These are phyloP conservation scores for Ochropacha duplaris DNA, from an alignment of 2,888 invertebrate species.

Conservation along the genomic window DNA sequence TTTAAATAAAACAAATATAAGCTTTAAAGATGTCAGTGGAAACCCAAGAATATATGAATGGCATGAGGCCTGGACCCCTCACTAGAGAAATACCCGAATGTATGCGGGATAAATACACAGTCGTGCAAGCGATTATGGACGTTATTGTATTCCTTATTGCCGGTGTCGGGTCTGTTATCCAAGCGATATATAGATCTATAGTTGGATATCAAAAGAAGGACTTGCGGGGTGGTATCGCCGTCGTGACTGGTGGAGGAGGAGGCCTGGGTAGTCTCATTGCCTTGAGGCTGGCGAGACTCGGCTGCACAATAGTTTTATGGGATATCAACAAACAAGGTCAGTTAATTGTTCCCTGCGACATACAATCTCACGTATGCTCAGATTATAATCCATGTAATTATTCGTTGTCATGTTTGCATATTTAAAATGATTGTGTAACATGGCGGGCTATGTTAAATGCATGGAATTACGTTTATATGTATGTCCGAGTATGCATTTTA, in stretches of 20 bases:
- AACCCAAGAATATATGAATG: constrained; percentile 71
- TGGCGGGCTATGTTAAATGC: not conserved
- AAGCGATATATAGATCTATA: constrained; percentile 83
- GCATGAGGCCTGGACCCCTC: constrained; percentile 69
- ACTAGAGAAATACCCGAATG: constrained; percentile 77
- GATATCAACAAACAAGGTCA: constrained; percentile 93
- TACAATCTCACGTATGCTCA: constrained; percentile 25
- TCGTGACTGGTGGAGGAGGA: constrained; percentile 95
- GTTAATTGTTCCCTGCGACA: constrained; percentile 33
- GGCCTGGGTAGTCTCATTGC: constrained; percentile 92
- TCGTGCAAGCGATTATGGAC: constrained; percentile 82
- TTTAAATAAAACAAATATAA: constrained; percentile 15
- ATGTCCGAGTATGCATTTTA: not conserved
- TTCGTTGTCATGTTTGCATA: constrained; percentile 21
- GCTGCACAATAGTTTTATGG: constrained; percentile 93
- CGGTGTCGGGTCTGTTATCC: constrained; percentile 73
- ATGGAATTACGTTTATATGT: not conserved
- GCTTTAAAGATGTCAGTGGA: constrained; percentile 56
- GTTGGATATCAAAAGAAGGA: constrained; percentile 86
- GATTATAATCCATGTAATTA: constrained; percentile 23
- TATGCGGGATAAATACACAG: constrained; percentile 75
- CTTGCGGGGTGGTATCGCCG: constrained; percentile 88
- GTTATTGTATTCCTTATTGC: constrained; percentile 80
- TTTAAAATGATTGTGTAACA: not conserved
- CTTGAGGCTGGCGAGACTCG: constrained; percentile 88